Base-by-base conservation (phyloP, 2,113 vertebrate species). In the Xiphophorus couchianus region DNA sequence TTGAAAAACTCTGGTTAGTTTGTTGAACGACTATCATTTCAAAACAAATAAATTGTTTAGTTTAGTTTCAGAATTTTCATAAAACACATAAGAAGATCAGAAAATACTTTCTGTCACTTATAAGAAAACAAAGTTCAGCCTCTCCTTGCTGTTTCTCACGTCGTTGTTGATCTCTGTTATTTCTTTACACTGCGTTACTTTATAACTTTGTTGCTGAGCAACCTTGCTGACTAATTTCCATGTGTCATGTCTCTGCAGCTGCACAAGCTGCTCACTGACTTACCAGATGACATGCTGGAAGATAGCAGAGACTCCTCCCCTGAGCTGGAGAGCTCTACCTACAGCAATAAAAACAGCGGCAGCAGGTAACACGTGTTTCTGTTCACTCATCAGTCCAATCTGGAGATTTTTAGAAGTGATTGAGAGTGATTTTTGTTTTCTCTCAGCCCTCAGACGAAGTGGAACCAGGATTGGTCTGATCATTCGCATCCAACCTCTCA, bases 231-330 rank as follows among this genome's bases (percentile, higher is more conserved):
- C 80, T 93, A 85, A 91, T 89, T 86, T 83, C 72, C 89, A 81
- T 77, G 77, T 89, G 88, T 62, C 78, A 0, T 89, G 67, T 85
- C 80, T 80, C 33, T 65, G 10, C 80, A 99, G 98, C 89, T 99
- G 80, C 97, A 99, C 73, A 96, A 97, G 5, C 88, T 99, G 14
- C 88, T 99, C 91, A 98, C 96, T n/a, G 96, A 97, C 91, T 95
- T 99, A 89, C 97, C 97, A 2, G 97, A 98, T 93, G 97, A 99
- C 84, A 96, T 99, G 97, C 94, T 99, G 80, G 98, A 99, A 62
- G 97, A 98, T 85, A 97, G 96, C 84, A 90, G 91, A 66, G 96
- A 99, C 66, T 93, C 92, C 73, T 95, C 95, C 35, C 93, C 95
- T 0, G 96, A 96, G 62, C 85, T 89, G 64, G 95, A 92, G 71